Evolutionary conservation across 2,113 vertebrate genomes (phyloP), one percentile per base, ranked within the genome.

Genomic region (Stigmatopora nigra): DNA sequence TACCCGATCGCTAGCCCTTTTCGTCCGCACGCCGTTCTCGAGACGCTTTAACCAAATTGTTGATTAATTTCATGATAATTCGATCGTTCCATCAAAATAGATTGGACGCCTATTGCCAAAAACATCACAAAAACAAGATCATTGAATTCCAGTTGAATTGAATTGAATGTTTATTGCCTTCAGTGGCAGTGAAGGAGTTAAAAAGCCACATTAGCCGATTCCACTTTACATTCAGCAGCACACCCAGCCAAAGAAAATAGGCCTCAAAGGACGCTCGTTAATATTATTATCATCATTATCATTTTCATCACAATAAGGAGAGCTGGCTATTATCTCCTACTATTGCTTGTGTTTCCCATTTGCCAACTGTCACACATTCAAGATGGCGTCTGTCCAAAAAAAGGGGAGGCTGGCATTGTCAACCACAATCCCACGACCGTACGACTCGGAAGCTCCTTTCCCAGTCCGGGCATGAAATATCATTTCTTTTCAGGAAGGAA

Each of bases 1-100:
- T 76, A 84, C 81, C 84, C 87, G 86, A 86, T 88, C 86, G 84
- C 83, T 82, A 72, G 62, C 81, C 85, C 55, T 51, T 70, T 60
- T 78, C 31, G 51, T 72, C 69, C 62, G 69, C 78, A 68, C 75
- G 76, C 68, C 76, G 69, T 83, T 78, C 75, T 52, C 25, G 67
- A 77, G 80, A 70, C 71, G 73, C 75, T 81, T 57, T 41, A 41
- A 8, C 9, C 6, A 41, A 41, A 41, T 41, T 41, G 38, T 41
- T 41, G 38, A 2, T 41, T 41, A 2, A 41, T 41, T 41, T 41
- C 1, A 7, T 3, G 9, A 41, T 41, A 41, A 41, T 41, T 41
- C 38, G 38, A 41, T 41, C 38, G 38, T 10, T 41, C 2, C 4
- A 41, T 1, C 38, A 1, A 1, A 41, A 41, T 41, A 7, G 38